Percentiles rank a stretch among this genome's conserved stretches.
Evolutionary conservation across 2,113 vertebrate species (phyloP).

Genomic region (Syrrhaptes paradoxus): DNA sequence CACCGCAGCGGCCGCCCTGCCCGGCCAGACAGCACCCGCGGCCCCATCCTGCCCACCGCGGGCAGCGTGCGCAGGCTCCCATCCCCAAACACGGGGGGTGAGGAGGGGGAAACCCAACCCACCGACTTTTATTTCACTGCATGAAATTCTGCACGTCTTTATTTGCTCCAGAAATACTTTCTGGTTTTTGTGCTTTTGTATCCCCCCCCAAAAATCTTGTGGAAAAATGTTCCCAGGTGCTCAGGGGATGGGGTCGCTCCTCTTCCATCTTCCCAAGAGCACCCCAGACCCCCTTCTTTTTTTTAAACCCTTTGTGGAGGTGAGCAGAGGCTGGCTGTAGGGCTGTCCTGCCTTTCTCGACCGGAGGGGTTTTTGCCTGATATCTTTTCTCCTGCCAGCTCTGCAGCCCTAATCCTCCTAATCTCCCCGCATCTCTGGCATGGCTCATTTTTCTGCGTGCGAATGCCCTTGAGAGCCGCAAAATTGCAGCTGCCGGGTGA

Average conservation of each 20-base stretch:
- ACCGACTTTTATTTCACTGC: accelerated
- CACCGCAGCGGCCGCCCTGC: background rate
- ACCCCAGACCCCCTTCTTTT: background rate
- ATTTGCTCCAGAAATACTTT: background rate
- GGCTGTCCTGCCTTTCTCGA: background rate
- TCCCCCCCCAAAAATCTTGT: background rate
- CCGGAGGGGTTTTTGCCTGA: background rate
- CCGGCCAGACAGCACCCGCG: background rate
- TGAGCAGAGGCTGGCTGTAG: background rate
- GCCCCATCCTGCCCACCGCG: background rate
- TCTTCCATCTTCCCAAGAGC: background rate
- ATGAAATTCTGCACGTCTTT: background rate
- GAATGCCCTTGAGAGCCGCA: constrained; percentile 34
- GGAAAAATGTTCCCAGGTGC: accelerated
- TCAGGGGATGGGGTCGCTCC: accelerated
- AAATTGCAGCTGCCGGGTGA: constrained; percentile 19
- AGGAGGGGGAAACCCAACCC: background rate
- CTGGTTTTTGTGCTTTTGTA: background rate
- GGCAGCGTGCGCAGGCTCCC: accelerated
- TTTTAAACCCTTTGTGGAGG: background rate
- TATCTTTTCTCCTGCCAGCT: background rate
- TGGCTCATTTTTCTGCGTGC: constrained; percentile 33
- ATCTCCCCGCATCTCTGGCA: constrained; percentile 13
- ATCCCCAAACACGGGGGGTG: accelerated
- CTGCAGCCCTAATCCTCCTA: constrained; percentile 37